A percentile compares a stretch with the other conserved stretches of the same genome.
These are phyloP conservation scores for Babyrousa celebensis DNA, from an alignment of 2,797 vertebrate species.

Conservation along the genomic window DNA sequence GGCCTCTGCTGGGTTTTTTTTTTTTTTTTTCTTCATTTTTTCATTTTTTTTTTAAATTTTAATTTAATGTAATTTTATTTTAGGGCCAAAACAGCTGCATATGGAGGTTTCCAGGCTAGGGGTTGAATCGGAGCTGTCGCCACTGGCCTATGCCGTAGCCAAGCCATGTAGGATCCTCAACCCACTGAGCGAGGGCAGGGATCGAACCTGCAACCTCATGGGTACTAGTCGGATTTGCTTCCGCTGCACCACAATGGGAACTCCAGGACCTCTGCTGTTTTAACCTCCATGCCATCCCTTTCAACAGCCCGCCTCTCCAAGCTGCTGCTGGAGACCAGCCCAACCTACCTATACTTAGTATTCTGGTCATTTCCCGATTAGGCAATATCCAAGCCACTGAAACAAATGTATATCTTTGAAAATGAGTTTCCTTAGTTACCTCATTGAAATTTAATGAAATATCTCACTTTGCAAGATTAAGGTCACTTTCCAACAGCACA, in stretches of 20 bases:
- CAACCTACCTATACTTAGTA: slow-evolving; percentile 74
- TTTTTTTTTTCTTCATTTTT: no score
- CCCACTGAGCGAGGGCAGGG: no score
- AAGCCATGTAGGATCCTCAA: no score
- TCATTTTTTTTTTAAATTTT: no score
- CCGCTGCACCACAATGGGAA: no score
- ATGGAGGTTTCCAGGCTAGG: no score
- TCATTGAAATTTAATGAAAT: slow-evolving; percentile 89
- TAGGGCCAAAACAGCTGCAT: no score
- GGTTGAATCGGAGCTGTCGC: no score
- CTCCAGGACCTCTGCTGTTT: slow-evolving; percentile 59
- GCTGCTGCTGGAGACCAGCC: slow-evolving; percentile 70
- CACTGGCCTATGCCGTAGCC: no score
- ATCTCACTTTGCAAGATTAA: slow-evolving; percentile 80
- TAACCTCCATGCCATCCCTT: slow-evolving; percentile 67
- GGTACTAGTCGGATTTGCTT: no score
- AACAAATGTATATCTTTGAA: slow-evolving; percentile 86
- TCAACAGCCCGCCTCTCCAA: slow-evolving; percentile 53
- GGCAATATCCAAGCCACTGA: slow-evolving; percentile 81
- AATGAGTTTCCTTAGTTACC: slow-evolving; percentile 88
- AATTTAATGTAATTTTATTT: no score
- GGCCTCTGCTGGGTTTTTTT: slow-evolving; percentile 53
- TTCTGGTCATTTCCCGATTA: slow-evolving; percentile 87
- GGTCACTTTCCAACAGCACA: slow-evolving; percentile 80
- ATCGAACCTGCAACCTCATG: no score